Conservation (phyloP, 2,113 vertebrate species). For the Carlito syrichta region DNA sequence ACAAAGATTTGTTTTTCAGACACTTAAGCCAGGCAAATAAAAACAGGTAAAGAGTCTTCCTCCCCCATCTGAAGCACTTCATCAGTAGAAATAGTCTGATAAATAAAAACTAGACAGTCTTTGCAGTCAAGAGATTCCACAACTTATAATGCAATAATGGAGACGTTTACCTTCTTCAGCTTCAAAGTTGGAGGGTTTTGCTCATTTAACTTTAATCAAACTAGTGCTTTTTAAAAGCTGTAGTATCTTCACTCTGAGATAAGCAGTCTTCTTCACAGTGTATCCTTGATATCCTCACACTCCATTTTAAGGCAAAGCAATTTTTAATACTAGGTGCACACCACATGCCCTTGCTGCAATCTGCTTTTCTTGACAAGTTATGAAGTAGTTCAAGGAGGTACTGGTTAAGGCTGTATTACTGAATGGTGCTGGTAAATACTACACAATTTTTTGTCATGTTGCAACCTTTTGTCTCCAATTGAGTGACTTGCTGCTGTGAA, state of each 20-base stretch:
- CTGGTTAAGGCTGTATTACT: constrained; percentile 77
- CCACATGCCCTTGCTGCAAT: too few relatives aligned
- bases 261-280: constrained; percentile 61
- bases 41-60: too few relatives aligned
- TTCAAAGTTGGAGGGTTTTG: constrained; percentile 50
- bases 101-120: constrained; percentile 59
- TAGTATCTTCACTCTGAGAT: constrained; percentile 45
- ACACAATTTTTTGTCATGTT: constrained; percentile 44
- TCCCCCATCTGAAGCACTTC: too few relatives aligned
- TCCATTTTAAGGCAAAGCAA: too few relatives aligned
- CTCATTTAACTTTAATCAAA: too few relatives aligned
- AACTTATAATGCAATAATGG: neutral
- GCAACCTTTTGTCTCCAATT: constrained; percentile 65
- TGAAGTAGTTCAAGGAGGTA: constrained; percentile 52
- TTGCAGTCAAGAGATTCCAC: constrained; percentile 6
- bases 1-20: too few relatives aligned
- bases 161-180: neutral
- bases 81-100: too few relatives aligned
- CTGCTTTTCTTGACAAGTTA: too few relatives aligned
- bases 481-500: constrained; percentile 52
- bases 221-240: constrained; percentile 17
- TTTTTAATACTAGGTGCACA: too few relatives aligned
- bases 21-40: too few relatives aligned
- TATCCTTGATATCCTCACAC: constrained; percentile 68
- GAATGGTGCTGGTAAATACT: constrained; percentile 65